These are phyloP conservation scores for Eurytemora carolleeae DNA, from an alignment of 1,140 invertebrate species.

Conservation along the genomic window DNA sequence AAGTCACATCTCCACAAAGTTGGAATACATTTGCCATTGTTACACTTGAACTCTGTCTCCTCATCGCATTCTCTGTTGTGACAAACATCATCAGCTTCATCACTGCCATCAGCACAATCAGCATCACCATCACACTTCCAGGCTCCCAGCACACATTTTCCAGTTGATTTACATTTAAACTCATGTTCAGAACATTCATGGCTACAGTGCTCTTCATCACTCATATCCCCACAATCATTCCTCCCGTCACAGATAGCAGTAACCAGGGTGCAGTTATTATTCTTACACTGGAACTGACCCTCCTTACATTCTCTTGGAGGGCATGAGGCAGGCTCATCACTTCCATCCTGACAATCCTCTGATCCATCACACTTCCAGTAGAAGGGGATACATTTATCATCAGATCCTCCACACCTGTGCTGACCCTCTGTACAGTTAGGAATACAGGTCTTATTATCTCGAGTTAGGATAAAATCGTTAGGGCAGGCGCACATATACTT, in stretches of 20 bases:
- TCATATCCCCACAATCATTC: slow-evolving; percentile 49
- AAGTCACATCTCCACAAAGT: slow-evolving; percentile 89
- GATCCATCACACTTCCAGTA: slow-evolving; percentile 83
- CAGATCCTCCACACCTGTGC: slow-evolving; percentile 66
- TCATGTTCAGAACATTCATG: slow-evolving; percentile 70
- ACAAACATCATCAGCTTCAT: slow-evolving; percentile 72
- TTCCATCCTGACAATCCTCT: slow-evolving; percentile 69
- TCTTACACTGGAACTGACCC: slow-evolving; percentile 80
- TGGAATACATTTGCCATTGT: slow-evolving; percentile 85
- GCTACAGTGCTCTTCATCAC: slow-evolving; percentile 56
- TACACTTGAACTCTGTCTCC: slow-evolving; percentile 61
- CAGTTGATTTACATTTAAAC: slow-evolving; percentile 75
- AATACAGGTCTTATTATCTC: slow-evolving; percentile 71
- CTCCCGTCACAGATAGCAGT: slow-evolving; percentile 79
- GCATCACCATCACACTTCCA: slow-evolving; percentile 92
- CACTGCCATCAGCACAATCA: slow-evolving; percentile 80
- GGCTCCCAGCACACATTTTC: slow-evolving; percentile 72
- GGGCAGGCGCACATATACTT: slow-evolving; percentile 73
- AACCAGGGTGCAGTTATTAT: slow-evolving; percentile 73
- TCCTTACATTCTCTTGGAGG: slow-evolving; percentile 51
- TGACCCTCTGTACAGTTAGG: slow-evolving; percentile 85
- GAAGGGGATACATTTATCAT: slow-evolving; percentile 90
- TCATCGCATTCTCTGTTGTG: slow-evolving; percentile 52
- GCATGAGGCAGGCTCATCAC: slow-evolving; percentile 69
- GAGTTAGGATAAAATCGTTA: slow-evolving; percentile 63